Evolutionary conservation across 2,888 invertebrate species (phyloP).

Genomic region (Ennomos quercinarius): DNA sequence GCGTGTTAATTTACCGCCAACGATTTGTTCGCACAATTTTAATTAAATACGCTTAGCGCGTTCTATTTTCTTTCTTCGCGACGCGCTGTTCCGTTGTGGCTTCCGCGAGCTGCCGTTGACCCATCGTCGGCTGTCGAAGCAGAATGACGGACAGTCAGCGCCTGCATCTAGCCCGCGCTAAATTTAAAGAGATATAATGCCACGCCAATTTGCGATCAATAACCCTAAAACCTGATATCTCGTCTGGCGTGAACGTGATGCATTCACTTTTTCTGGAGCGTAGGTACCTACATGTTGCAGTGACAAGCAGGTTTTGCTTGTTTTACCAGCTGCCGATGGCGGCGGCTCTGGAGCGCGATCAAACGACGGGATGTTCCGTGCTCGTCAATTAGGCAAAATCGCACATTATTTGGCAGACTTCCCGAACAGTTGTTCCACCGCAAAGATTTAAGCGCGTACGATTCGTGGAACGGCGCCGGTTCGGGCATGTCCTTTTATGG

Average conservation of each 20-base stretch:
- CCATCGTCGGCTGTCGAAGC: constrained; percentile 68
- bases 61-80: constrained; percentile 75
- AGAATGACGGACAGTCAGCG: constrained; percentile 46
- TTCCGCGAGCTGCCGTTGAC: constrained; percentile 70
- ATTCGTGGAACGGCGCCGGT: constrained; percentile 57
- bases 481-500: constrained; percentile 63
- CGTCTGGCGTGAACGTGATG: not conserved
- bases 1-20: constrained; percentile 71
- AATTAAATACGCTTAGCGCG: constrained; percentile 77
- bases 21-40: constrained; percentile 77
- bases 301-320: constrained; percentile 47
- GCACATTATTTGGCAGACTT: constrained; percentile 73
- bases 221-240: constrained; percentile 42
- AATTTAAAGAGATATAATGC: constrained; percentile 43
- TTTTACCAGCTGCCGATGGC: constrained; percentile 59
- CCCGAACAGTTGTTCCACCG: constrained; percentile 74
- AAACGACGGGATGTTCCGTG: constrained; percentile 72
- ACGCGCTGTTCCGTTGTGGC: constrained; percentile 52
- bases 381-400: constrained; percentile 79
- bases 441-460: constrained; percentile 54
- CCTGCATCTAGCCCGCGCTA: constrained; percentile 38
- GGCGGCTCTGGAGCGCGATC: constrained; percentile 66
- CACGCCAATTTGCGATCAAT: constrained; percentile 62
- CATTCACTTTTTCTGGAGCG: constrained; percentile 36
- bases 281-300: constrained; percentile 32